Conservation (phyloP, 2,797 vertebrate species). For the Urocyon cinereoargenteus region DNA sequence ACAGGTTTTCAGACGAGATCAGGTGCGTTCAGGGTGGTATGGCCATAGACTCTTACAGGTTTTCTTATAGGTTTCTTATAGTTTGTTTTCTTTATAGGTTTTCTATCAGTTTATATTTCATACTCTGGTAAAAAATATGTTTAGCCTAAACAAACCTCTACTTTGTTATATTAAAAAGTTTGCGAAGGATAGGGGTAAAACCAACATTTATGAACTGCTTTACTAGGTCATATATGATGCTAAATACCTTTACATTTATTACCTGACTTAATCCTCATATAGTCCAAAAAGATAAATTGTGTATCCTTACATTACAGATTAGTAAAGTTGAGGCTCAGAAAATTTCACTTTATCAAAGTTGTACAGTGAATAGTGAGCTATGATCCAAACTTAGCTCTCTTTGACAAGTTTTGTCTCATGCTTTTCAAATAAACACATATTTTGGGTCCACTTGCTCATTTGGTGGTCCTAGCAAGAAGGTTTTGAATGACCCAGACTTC, state of each 20-base stretch:
- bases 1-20: not conserved
- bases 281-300: not conserved
- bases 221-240: not conserved
- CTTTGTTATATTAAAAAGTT: not conserved
- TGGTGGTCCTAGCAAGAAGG: not conserved
- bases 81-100: not conserved
- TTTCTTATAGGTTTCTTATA: not conserved
- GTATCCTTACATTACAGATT: not conserved
- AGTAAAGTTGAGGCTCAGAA: not conserved
- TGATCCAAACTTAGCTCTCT: not conserved
- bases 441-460: not conserved
- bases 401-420: not conserved
- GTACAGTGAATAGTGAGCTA: fast-evolving
- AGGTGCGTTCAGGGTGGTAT: too few species aligned
- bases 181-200: not conserved
- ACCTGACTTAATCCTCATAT: not conserved
- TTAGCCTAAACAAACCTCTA: not conserved
- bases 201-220: not conserved
- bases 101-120: not conserved
- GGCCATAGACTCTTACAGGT: too few species aligned
- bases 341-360: not conserved
- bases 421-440: not conserved
- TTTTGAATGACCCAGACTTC: not conserved
- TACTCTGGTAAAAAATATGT: not conserved
- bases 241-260: not conserved